Conservation (phyloP, 2,888 invertebrate genomes). For the Metacarcinus magister region DNA sequence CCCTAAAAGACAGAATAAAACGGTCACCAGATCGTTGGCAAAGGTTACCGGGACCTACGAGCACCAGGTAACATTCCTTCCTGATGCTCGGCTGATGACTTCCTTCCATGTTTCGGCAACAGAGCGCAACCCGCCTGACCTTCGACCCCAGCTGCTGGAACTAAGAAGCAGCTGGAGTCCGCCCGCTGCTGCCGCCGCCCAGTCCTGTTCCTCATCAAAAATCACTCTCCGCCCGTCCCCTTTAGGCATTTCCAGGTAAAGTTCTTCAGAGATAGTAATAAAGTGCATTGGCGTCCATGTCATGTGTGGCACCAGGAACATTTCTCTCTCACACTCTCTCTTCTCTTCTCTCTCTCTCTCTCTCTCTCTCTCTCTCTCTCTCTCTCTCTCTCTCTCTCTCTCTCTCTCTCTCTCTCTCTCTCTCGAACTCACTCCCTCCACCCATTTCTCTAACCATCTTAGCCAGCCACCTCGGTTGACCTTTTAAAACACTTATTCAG, state of each 20-base stretch:
- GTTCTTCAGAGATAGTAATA: not conserved
- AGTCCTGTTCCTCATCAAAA: not conserved
- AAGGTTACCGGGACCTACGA: conserved; percentile 7
- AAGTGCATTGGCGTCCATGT: not conserved
- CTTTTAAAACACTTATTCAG: not conserved
- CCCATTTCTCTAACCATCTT: not conserved
- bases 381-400: conserved; percentile 14
- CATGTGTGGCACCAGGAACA: not conserved
- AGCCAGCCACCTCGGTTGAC: not conserved
- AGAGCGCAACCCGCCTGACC: conserved; percentile 41
- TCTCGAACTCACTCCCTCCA: not conserved
- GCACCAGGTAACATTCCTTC: not conserved
- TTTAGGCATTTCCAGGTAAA: not conserved
- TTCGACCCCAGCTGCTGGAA: conserved; percentile 10
- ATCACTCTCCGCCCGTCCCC: not conserved
- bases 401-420: conserved; percentile 14
- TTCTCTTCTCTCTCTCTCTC: not conserved
- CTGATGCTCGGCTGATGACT: conserved; percentile 41
- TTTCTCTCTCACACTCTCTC: not conserved
- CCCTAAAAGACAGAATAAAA: not conserved
- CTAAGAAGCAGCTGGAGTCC: not conserved
- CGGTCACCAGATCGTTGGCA: not conserved
- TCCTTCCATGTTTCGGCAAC: conserved; percentile 43
- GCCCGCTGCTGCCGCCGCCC: not conserved
- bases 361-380: not conserved